Evolutionary conservation across 2,888 invertebrate genomes (phyloP).

Genomic region (Lepidochrysops patricia): DNA sequence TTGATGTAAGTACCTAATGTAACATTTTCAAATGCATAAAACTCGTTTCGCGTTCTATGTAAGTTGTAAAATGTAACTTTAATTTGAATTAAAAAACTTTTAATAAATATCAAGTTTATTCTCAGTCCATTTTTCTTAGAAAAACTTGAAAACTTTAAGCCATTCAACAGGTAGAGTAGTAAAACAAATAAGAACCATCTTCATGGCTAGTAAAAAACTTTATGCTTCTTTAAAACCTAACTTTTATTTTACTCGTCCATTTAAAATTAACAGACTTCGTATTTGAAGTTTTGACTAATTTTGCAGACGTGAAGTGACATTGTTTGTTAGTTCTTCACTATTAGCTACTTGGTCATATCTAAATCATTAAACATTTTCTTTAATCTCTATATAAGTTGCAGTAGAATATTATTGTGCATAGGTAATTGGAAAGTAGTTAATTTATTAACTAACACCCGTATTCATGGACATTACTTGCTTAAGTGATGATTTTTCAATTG

Average conservation of each 20-base stretch:
- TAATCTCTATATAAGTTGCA: too few relatives aligned
- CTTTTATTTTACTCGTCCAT: slow-evolving; percentile 1
- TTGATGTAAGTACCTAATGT: too few relatives aligned
- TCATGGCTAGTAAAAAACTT: slow-evolving; percentile 19
- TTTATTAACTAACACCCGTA: too few relatives aligned
- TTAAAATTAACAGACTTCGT: slow-evolving; percentile 9
- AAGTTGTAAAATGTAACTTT: too few relatives aligned
- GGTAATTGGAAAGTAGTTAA: too few relatives aligned
- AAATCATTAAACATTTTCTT: too few relatives aligned
- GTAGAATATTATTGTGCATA: too few relatives aligned
- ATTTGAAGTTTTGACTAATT: neutral
- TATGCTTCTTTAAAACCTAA: slow-evolving; percentile 17
- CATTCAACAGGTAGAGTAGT: slow-evolving; percentile 21
- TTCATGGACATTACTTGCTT: too few relatives aligned
- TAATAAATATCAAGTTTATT: slow-evolving; percentile 9
- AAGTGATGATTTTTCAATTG: too few relatives aligned
- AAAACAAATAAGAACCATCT: slow-evolving; percentile 19
- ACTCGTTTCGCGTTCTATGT: too few relatives aligned
- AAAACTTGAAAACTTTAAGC: slow-evolving; percentile 18
- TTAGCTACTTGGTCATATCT: neutral
- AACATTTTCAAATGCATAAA: too few relatives aligned
- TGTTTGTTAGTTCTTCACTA: neutral
- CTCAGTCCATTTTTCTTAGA: slow-evolving; percentile 6
- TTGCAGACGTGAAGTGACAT: neutral
- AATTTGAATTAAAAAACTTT: slow-evolving; percentile 8